Conservation (phyloP, 2,888 invertebrate species). For the Notocelia uddmanniana region DNA sequence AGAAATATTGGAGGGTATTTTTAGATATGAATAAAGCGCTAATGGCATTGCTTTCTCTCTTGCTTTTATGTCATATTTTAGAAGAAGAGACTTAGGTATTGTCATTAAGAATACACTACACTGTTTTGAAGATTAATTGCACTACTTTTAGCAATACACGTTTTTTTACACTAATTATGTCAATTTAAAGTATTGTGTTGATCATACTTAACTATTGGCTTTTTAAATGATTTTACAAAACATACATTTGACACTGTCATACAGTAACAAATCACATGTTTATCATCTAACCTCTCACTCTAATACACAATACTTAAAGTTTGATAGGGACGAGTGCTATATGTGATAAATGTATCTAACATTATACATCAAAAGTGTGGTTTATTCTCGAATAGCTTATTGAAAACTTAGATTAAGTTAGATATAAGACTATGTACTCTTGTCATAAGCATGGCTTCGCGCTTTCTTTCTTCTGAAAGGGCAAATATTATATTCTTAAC, state of each 20-base stretch:
- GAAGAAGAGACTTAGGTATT: neutral
- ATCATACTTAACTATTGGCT: neutral
- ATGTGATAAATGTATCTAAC: slow-evolving; percentile 3
- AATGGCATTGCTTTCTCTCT: slow-evolving; percentile 5
- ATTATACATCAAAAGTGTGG: slow-evolving; percentile 17
- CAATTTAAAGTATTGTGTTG: slow-evolving; percentile 9
- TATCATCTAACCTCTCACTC: neutral
- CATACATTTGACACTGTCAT: neutral
- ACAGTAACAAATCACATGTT: neutral
- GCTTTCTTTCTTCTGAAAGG: slow-evolving; percentile 19
- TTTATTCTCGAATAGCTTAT: slow-evolving; percentile 24
- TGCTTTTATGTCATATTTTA: neutral
- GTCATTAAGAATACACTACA: slow-evolving; percentile 24
- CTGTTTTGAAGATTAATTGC: slow-evolving; percentile 1
- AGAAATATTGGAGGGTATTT: slow-evolving; percentile 14
- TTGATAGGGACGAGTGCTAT: neutral
- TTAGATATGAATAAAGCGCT: neutral
- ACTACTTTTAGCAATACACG: neutral
- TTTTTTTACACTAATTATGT: neutral
- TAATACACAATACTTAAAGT: slow-evolving; percentile 10
- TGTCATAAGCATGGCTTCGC: slow-evolving; percentile 43
- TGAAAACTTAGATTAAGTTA: slow-evolving; percentile 19
- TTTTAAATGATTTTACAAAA: neutral
- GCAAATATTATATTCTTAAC: neutral
- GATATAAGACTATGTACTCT: slow-evolving; percentile 26